phyloP scores from a whole-genome alignment of 1,140 invertebrate species.

The Archivesica marissinica region DNA sequence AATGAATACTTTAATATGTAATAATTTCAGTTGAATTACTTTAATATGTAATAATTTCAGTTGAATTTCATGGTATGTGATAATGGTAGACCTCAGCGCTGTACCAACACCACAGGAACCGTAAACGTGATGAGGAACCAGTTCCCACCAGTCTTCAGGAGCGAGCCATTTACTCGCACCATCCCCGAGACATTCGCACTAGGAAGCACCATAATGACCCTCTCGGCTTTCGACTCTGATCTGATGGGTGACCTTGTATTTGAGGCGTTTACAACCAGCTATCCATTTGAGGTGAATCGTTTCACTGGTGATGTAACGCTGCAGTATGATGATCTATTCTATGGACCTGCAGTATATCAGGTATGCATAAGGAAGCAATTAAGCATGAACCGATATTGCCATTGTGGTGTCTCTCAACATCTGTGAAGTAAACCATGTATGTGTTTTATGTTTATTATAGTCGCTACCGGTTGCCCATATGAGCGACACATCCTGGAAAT shows the following conservation, averaged over 20 bases:
- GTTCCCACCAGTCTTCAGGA: constrained; percentile 63
- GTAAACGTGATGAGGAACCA: constrained; percentile 62
- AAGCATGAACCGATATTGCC: too few species aligned
- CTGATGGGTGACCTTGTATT: constrained; percentile 63
- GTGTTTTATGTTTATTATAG: too few species aligned
- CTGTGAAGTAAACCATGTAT: too few species aligned
- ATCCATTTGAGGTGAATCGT: constrained; percentile 65
- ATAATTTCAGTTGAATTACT: constrained; percentile 55
- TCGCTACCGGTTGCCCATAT: too few species aligned
- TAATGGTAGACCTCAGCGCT: constrained; percentile 62
- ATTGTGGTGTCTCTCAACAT: too few species aligned
- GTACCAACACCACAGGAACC: constrained; percentile 60
- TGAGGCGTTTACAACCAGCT: constrained; percentile 47
- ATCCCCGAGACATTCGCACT: constrained; percentile 42
- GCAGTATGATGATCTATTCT: constrained; percentile 34
- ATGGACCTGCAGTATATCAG: constrained; percentile 38
- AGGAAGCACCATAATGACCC: constrained; percentile 31
- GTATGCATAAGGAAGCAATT: constrained; percentile 27
- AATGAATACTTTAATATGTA: constrained; percentile 3
- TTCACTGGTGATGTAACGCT: constrained; percentile 64
- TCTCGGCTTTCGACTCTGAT: constrained; percentile 64
- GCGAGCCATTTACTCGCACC: constrained; percentile 59
- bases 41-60: constrained; percentile 47
- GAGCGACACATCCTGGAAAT: too few species aligned
- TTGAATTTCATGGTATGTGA: constrained; percentile 66